Evolutionary conservation across 2,888 invertebrate species (phyloP).

Genomic region (Drosophila tripunctata): DNA sequence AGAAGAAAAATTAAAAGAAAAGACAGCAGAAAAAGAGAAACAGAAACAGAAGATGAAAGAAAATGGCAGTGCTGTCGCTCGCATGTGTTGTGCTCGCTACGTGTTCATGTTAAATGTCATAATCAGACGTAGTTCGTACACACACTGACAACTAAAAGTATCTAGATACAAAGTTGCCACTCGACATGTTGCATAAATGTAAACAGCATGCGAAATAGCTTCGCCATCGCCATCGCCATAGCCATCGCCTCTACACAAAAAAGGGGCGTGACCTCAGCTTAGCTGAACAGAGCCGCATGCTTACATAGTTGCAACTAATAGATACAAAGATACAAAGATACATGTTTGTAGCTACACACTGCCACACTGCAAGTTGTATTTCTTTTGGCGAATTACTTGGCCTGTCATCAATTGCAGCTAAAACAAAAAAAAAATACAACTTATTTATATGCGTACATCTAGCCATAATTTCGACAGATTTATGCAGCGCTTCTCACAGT

Average conservation of each 20-base stretch:
- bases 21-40: slow-evolving; percentile 6
- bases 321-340: slow-evolving; percentile 22
- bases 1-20: slow-evolving; percentile 22
- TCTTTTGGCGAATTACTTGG: slow-evolving; percentile 9
- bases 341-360: neutral
- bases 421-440: neutral
- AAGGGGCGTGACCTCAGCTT: slow-evolving; percentile 53
- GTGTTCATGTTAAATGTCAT: slow-evolving; percentile 79
- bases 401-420: slow-evolving; percentile 46
- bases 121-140: slow-evolving; percentile 59
- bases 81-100: slow-evolving; percentile 67
- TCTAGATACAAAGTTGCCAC: slow-evolving; percentile 60
- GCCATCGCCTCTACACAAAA: slow-evolving; percentile 26
- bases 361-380: slow-evolving; percentile 1
- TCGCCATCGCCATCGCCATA: too few species aligned
- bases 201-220: slow-evolving; percentile 65
- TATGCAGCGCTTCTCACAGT: slow-evolving; percentile 49
- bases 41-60: neutral
- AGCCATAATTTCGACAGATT: slow-evolving; percentile 55
- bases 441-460: slow-evolving; percentile 12
- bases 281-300: slow-evolving; percentile 2
- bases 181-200: slow-evolving; percentile 62
- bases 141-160: slow-evolving; percentile 31
- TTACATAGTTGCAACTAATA: slow-evolving; percentile 49
- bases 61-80: slow-evolving; percentile 49